Evolutionary conservation across 2,113 vertebrate genomes (phyloP), one percentile per base, ranked within the genome.

Genomic region (Hippocampus comes): DNA sequence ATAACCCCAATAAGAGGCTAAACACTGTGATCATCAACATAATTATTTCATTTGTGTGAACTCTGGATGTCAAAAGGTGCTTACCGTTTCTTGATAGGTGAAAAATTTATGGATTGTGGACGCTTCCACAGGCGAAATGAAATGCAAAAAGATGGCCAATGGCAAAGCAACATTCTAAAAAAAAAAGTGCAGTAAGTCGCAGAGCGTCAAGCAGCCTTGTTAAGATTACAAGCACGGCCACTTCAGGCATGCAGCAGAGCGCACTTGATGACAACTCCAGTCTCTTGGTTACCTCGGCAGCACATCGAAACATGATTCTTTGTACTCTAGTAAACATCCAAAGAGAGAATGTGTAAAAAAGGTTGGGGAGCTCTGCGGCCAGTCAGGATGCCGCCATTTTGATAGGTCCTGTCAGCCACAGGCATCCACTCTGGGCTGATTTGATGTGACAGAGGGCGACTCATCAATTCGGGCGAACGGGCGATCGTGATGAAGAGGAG

Each of bases 61-160:
- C 34, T 34, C 30, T 63, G 11, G 34, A 8, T 63, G 30, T 65
- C 20, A 12, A 60, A 60, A 34, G 25, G 5, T 34, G 59, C 59
- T 17, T 61, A 34, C 14, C 25, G 9, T 61, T 61, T 34, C 14
- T 20, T 38, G 60, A 18, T 42, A 78, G 79, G 76, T 73, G 78
- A 72, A 81, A 73, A 61, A n/a, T 60, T 66, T 12, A 14, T 18
- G 27, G 59, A 23, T 75, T 61, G 64, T 63, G 80, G 64, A 71
- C 6, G 63, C 71, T 72, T 82, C 77, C 42, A 69, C 49, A 23
- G 82, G 81, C 67, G 4, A 78, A 83, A 68, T 86, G 70, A 77
- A 83, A 82, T 72, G 75, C 77, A 75, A 69, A 73, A 74, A 77
- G 75, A 78, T 71, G 86, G 80, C 76, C 82, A 86, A 84, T 78